Evolutionary conservation across 2,888 invertebrate species (phyloP).

Genomic region (Synergus itoensis): DNA sequence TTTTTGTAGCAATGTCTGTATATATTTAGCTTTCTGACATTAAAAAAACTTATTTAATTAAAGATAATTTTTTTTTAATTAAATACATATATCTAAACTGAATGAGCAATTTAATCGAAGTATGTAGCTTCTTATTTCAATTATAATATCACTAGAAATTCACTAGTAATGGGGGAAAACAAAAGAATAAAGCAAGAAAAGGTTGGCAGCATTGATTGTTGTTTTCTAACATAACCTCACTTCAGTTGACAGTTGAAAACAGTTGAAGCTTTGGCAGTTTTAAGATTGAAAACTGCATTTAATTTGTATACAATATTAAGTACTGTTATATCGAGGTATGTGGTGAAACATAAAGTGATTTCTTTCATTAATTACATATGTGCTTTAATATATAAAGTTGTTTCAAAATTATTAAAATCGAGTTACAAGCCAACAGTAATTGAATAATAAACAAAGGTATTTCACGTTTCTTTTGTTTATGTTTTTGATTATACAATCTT

Average conservation of each 20-base stretch:
- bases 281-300: neutral
- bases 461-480: neutral
- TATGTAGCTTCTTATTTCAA: neutral
- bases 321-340: neutral
- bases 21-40: neutral
- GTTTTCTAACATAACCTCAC: neutral
- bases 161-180: neutral
- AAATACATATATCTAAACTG: neutral
- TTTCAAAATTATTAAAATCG: neutral
- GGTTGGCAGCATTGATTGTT: neutral
- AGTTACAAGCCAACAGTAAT: neutral
- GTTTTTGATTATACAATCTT: too few relatives aligned
- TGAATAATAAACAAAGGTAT: neutral
- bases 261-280: neutral
- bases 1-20: neutral
- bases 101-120: neutral
- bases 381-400: neutral
- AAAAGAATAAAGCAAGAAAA: neutral
- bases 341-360: neutral
- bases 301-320: neutral
- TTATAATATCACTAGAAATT: neutral
- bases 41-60: neutral
- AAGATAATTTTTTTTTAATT: neutral
- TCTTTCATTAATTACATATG: neutral
- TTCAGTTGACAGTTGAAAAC: neutral